These are phyloP conservation scores for Xestia sexstrigata DNA, from an alignment of 2,888 invertebrate species.

Conservation along the genomic window DNA sequence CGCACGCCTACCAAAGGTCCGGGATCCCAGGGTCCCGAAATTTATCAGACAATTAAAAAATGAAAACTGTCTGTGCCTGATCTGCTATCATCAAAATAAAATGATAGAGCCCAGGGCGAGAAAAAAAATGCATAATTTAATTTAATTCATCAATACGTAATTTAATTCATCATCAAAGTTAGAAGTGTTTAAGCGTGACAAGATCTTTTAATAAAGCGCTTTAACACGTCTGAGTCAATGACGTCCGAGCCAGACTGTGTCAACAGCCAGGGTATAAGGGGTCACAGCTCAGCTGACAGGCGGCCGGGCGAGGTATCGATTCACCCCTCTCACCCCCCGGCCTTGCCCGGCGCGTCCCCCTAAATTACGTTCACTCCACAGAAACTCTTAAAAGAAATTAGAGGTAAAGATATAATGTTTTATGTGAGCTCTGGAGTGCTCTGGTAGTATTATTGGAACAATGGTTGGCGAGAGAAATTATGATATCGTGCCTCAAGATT, in stretches of 20 bases:
- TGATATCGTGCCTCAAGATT: not conserved
- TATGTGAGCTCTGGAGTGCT: not conserved
- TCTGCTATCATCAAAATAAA: not conserved
- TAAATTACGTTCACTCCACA: conserved; percentile 42
- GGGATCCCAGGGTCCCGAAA: not conserved
- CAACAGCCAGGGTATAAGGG: conserved; percentile 49
- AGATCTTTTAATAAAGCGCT: conserved; percentile 36
- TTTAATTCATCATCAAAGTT: conserved; percentile 5
- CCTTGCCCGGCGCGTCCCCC: conserved; percentile 36
- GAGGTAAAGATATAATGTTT: conserved; percentile 11
- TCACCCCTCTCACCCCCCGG: conserved; percentile 47
- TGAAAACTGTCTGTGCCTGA: not conserved
- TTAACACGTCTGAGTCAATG: conserved; percentile 48
- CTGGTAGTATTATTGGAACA: not conserved
- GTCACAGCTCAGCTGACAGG: conserved; percentile 69
- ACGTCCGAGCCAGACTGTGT: conserved; percentile 49
- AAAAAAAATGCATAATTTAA: not conserved
- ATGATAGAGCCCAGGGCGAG: not conserved
- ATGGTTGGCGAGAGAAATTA: not conserved
- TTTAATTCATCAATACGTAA: not conserved
- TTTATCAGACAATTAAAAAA: not conserved
- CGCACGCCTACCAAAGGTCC: not conserved
- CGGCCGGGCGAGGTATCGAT: conserved; percentile 68
- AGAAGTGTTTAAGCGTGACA: conserved; percentile 17
- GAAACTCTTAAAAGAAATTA: conserved; percentile 36